Percentiles rank a stretch among this genome's conserved stretches.
phyloP scores from a whole-genome alignment of 2,888 invertebrate species.

The Clepsis dumicolana region DNA sequence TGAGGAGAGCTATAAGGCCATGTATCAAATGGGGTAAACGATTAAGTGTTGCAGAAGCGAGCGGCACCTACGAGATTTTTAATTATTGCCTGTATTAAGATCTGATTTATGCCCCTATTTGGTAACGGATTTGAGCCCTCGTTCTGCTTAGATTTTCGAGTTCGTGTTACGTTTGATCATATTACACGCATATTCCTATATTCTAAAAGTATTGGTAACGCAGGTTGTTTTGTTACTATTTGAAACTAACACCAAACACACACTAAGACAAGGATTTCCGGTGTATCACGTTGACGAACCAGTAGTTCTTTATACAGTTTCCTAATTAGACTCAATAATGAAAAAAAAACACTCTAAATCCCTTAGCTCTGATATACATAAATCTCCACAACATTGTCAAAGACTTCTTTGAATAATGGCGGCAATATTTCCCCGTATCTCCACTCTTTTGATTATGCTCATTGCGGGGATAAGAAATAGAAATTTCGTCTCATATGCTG shows the following conservation, averaged over 20 bases:
- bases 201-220: too few relatives aligned
- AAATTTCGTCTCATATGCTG: conserved; percentile 68
- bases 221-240: too few relatives aligned
- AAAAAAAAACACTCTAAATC: neutral
- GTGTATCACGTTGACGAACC: too few relatives aligned
- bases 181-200: neutral
- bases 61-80: conserved; percentile 77
- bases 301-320: too few relatives aligned
- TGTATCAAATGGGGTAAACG: conserved; percentile 79
- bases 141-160: conserved; percentile 8
- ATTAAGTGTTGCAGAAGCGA: conserved; percentile 74
- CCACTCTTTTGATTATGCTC: conserved; percentile 70
- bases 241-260: too few relatives aligned
- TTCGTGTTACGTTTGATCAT: neutral
- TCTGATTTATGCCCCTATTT: conserved; percentile 68
- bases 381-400: conserved; percentile 78
- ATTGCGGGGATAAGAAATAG: conserved; percentile 70
- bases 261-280: too few relatives aligned
- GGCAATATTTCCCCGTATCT: conserved; percentile 80
- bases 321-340: neutral
- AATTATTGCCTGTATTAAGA: conserved; percentile 77
- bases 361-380: conserved; percentile 48
- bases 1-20: conserved; percentile 61
- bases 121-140: conserved; percentile 32
- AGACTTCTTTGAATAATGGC: conserved; percentile 73